phyloP scores from a whole-genome alignment of 2,888 invertebrate genomes.

The Parnassius mnemosyne region DNA sequence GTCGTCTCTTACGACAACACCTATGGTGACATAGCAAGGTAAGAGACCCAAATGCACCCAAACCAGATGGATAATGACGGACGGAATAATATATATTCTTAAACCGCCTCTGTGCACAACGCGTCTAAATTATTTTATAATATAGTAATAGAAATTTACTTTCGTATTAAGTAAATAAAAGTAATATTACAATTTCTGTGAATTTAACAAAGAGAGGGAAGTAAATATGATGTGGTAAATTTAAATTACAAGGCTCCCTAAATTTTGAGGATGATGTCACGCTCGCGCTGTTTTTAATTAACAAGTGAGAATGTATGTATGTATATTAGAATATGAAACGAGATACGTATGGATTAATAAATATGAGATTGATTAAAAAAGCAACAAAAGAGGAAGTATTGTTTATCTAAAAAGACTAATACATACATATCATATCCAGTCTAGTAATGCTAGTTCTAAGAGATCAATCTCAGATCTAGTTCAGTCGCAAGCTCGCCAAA shows the following conservation, averaged over 20 bases:
- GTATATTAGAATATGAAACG: conserved; percentile 21
- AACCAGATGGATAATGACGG: too few species aligned
- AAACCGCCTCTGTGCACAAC: too few species aligned
- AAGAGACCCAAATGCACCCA: too few species aligned
- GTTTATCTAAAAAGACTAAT: background rate
- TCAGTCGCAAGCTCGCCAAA: conserved; percentile 7
- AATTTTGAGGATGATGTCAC: conserved; percentile 23
- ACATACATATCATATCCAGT: background rate
- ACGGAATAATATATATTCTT: too few species aligned
- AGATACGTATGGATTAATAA: conserved; percentile 15
- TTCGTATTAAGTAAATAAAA: background rate
- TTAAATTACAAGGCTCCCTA: conserved; percentile 22
- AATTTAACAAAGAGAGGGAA: conserved; percentile 17
- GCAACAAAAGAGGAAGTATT: conserved; percentile 4
- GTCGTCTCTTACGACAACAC: too few species aligned
- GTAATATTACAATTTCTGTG: conserved; percentile 3
- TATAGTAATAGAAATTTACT: too few species aligned
- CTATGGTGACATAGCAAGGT: too few species aligned
- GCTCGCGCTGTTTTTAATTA: conserved; percentile 26
- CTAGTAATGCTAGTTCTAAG: conserved; percentile 4
- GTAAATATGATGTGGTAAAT: conserved; percentile 23
- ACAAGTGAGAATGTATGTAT: conserved; percentile 9
- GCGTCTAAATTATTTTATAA: too few species aligned
- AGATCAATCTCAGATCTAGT: conserved; percentile 1
- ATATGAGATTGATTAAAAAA: conserved; percentile 14